Evolutionary conservation across 2,113 vertebrate genomes (phyloP).

Genomic region (Notechis scutatus): DNA sequence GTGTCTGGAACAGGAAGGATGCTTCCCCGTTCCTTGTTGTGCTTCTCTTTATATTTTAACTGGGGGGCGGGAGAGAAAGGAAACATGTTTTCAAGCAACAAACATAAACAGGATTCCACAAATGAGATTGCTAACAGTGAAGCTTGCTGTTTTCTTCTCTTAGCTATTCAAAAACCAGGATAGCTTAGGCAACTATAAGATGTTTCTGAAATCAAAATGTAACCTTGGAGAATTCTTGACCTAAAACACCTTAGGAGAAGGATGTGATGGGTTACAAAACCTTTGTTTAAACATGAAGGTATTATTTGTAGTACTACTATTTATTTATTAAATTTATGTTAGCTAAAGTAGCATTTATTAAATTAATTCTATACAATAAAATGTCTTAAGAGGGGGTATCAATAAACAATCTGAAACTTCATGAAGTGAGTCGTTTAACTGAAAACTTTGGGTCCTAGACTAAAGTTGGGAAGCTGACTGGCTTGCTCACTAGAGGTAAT

Average conservation of each 20-base stretch:
- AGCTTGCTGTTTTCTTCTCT: not conserved
- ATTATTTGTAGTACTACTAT: too few species aligned
- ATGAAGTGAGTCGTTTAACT: not conserved
- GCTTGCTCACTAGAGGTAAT: not conserved
- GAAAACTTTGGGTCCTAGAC: not conserved
- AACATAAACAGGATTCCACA: not conserved
- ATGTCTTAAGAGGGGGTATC: not conserved
- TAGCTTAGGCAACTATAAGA: not conserved
- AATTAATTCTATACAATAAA: not conserved
- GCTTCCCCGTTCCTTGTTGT: slow-evolving; percentile 82
- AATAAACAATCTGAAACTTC: not conserved
- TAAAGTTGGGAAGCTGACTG: not conserved
- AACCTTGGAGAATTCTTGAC: not conserved
- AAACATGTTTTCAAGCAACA: not conserved
- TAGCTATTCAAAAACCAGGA: not conserved
- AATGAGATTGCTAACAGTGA: not conserved
- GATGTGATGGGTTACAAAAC: not conserved
- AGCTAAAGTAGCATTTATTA: not conserved
- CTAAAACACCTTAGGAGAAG: not conserved
- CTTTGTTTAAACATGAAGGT: not conserved
- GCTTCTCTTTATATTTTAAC: slow-evolving; percentile 96
- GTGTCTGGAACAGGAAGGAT: slow-evolving; percentile 84
- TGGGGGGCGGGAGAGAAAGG: slow-evolving; percentile 40
- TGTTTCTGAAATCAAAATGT: not conserved
- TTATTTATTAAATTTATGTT: too few species aligned